phyloP scores from a whole-genome alignment of 2,888 invertebrate genomes.

The Zygogramma bicolorata region DNA sequence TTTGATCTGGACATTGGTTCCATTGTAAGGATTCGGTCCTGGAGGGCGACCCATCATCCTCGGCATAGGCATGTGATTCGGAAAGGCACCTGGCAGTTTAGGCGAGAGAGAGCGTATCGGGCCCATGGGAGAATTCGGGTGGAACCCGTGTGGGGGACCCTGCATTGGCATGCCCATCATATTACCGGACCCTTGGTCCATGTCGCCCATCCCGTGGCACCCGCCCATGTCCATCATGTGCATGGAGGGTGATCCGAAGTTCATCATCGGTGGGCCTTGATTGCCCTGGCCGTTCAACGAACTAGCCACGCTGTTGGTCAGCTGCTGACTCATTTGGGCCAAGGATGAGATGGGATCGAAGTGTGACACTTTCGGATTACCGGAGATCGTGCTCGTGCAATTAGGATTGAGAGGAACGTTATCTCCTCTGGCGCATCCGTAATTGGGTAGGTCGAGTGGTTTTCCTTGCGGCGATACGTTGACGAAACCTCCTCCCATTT shows the following conservation, averaged over 20 bases:
- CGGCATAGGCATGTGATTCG: constrained; percentile 67
- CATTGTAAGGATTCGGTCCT: constrained; percentile 73
- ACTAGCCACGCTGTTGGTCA: constrained; percentile 81
- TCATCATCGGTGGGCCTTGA: constrained; percentile 68
- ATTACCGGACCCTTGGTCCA: constrained; percentile 59
- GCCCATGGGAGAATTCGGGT: constrained; percentile 63
- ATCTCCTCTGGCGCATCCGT: constrained; percentile 69
- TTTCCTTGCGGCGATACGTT: constrained; percentile 65
- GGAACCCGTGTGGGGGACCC: constrained; percentile 65
- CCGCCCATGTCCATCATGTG: constrained; percentile 66
- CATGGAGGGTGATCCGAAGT: constrained; percentile 70
- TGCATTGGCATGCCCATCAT: constrained; percentile 65
- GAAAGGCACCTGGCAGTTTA: constrained; percentile 74
- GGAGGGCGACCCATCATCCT: constrained; percentile 78
- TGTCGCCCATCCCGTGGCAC: constrained; percentile 64
- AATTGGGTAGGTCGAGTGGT: constrained; percentile 64
- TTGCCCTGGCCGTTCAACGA: constrained; percentile 71
- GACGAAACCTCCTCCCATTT: constrained; percentile 65
- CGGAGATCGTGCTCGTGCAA: constrained; percentile 70
- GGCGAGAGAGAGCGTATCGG: constrained; percentile 73
- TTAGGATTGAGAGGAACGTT: constrained; percentile 78
- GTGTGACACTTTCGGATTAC: constrained; percentile 75
- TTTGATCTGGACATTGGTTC: constrained; percentile 92
- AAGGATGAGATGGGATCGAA: constrained; percentile 95
- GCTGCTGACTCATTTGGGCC: constrained; percentile 94